Base-by-base conservation (phyloP, 1,140 invertebrate species). In the Brachionus rotundiformis region DNA sequence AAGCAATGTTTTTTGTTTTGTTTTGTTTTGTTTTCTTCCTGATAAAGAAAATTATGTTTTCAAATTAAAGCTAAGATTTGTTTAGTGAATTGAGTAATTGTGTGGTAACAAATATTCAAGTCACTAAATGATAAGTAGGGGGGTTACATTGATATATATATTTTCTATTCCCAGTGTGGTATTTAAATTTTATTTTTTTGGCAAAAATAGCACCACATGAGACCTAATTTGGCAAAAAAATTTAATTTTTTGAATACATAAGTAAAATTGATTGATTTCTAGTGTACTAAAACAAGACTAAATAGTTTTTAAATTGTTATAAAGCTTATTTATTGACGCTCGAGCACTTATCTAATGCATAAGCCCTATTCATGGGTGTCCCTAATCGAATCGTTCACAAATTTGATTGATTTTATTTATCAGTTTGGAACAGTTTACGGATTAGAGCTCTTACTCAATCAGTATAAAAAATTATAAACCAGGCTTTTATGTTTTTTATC, bases 351-450 rank as follows among this genome's bases (percentile, higher is more conserved):
- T 10, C n/a, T 41, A 41, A 41, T 41, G 39, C 39, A 41, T 41
- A 41, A 41, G n/a, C 39, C n/a, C 39, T 19, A 19, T 54, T 16
- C 23, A 54, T 54, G 47, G 16, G 47, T 54, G 47, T 54, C 47
- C 19, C 47, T 54, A 54, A 54, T 54, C 47, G 19, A 54, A 54
- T 54, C 23, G 47, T 54, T 54, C 47, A 54, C 47, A 54, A 19
- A 54, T 54, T 54, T 54, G 47, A 54, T 54, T 54, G 47, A 54
- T 54, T 54, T 16, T 54, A 54, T 54, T 54, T 54, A 54, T 54
- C 47, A 54, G 47, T 54, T 54, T 54, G 47, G 23, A 54, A 54
- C 47, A 54, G 47, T 54, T 54, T 54, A 54, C 23, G 47, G 47
- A 54, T 54, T 54, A 54, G 47, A 54, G 19, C 47, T 16, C 16